phyloP scores from a whole-genome alignment of 2,888 invertebrate species.

The Zhengitettix transpicula region DNA sequence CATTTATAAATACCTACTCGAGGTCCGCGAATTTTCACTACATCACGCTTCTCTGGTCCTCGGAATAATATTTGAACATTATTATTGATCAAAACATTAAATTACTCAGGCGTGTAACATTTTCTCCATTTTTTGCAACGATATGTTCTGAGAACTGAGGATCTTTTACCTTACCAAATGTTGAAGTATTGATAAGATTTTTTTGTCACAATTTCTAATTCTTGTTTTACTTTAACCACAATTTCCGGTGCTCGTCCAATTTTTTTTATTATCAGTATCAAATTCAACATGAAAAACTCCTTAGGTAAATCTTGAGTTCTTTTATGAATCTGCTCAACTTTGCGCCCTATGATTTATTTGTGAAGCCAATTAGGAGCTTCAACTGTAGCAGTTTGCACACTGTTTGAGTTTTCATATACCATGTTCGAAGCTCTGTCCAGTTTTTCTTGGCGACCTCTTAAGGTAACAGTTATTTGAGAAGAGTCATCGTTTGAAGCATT shows the following conservation, averaged over 20 bases:
- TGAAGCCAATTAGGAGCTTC: slow-evolving; percentile 93
- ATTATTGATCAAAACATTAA: slow-evolving; percentile 80
- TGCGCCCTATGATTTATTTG: slow-evolving; percentile 91
- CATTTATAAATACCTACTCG: no score
- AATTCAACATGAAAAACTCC: slow-evolving; percentile 84
- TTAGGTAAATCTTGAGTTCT: slow-evolving; percentile 71
- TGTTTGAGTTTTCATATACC: slow-evolving; percentile 89
- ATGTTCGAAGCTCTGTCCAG: slow-evolving; percentile 66
- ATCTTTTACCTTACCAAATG: slow-evolving; percentile 69
- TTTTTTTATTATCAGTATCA: slow-evolving; percentile 77
- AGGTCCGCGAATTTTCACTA: no score
- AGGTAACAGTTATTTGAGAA: no score
- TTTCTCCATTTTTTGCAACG: slow-evolving; percentile 85
- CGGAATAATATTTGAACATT: slow-evolving; percentile 81
- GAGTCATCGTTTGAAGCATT: no score
- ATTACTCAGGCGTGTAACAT: slow-evolving; percentile 86
- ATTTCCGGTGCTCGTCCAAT: slow-evolving; percentile 94
- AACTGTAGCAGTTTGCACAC: slow-evolving; percentile 72
- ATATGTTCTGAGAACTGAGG: slow-evolving; percentile 91
- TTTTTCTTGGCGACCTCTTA: no score
- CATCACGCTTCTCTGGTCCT: no score
- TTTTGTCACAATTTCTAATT: slow-evolving; percentile 62
- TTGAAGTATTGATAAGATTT: slow-evolving; percentile 54
- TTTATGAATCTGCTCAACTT: slow-evolving; percentile 82
- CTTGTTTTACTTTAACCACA: slow-evolving; percentile 69